Base-by-base conservation (phyloP, 2,797 vertebrate species). In the Dryobates pubescens region DNA sequence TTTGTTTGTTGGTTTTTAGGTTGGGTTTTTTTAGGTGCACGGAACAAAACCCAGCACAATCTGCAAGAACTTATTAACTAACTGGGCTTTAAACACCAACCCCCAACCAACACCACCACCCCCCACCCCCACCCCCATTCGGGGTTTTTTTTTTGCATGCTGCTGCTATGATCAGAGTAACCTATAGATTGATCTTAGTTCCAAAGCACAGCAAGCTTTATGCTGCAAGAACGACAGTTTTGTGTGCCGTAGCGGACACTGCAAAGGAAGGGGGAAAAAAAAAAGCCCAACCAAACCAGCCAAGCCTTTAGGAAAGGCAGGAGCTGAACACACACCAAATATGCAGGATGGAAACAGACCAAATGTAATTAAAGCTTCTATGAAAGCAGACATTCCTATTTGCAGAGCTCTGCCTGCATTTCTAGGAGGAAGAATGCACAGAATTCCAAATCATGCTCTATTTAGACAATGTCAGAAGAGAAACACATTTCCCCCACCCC, bases 401-500 rank as follows among this genome's bases (percentile, higher is more conserved):
- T 95, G 88, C 88, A 93, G 91, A 94, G 72, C 88, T 80, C 90
- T 82, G 77, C 89, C 79, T 94, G 91, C 85, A 88, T 95, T 86
- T 92, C 82, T 94, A 63, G 68, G 73, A 94, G 67, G 49, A 63
- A 89, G 92, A 94, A 80, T 8, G 36, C 84, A 93, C 73, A 89
- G 91, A 92, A 92, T 95, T 96, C 93, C 87, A 93, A 88, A 78
- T 92, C 81, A 89, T 61, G 64, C 71, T 91, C 88, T 90, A 54
- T 59, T 95, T 86, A 89, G 77, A 94, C 89, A 91, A 93, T 93
- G 61, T 91, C 77, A 80, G 71, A 95, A 93, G 27, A 77, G 90
- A 90, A 90, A 38, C 75, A 88, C 87, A 36, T 70, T n/a, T 7
- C 9, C 30, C 43, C 24, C 13, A 6, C 22, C 14, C 2, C 12